phyloP scores from a whole-genome alignment of 2,113 vertebrate species.

The Brevimyrus niger region DNA sequence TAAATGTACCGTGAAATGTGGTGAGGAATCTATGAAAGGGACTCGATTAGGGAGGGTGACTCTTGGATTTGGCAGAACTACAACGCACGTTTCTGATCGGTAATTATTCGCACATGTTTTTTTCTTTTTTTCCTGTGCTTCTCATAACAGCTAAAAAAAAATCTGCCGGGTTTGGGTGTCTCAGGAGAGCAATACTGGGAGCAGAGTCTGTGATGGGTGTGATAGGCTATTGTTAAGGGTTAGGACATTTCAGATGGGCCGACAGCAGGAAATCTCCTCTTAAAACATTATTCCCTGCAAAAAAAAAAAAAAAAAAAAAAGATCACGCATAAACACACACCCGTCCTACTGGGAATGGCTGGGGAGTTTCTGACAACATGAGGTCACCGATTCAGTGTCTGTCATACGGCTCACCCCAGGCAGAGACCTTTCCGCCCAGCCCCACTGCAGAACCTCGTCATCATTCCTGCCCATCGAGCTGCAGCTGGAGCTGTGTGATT shows the following conservation, averaged over 20 bases:
- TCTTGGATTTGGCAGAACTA: conserved; percentile 13
- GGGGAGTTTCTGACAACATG: conserved; percentile 30
- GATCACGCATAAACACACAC: conserved; percentile 8
- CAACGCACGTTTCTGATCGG: conserved; percentile 12
- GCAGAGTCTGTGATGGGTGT: background rate
- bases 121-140: conserved; percentile 10
- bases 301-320: background rate
- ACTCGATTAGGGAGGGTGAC: background rate
- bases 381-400: conserved; percentile 28
- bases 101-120: conserved; percentile 25
- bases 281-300: conserved; percentile 17
- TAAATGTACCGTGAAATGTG: conserved; percentile 15
- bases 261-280: conserved; percentile 24
- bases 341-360: conserved; percentile 19
- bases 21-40: conserved; percentile 12
- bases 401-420: conserved; percentile 36
- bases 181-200: background rate
- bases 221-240: background rate
- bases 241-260: conserved; percentile 30
- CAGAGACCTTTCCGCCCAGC: conserved; percentile 20
- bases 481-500: conserved; percentile 2
- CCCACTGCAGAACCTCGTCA: conserved; percentile 20
- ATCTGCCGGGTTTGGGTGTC: conserved; percentile 5
- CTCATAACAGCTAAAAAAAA: conserved; percentile 27
- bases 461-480: conserved; percentile 21